Evolutionary conservation across 2,888 invertebrate genomes (phyloP).

Genomic region (Erebia ligea): DNA sequence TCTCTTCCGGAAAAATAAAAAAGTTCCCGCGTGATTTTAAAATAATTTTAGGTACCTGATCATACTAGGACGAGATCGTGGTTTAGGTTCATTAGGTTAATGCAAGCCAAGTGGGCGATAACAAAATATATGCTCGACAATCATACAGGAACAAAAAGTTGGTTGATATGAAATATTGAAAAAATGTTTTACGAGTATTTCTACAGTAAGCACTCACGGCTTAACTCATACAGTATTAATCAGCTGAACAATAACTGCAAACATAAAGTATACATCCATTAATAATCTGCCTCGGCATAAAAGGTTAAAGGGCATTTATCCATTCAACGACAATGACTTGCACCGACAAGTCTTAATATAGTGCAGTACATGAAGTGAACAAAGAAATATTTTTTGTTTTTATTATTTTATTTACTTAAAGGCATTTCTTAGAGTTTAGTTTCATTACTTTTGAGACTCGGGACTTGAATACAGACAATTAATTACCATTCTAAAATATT

Average conservation of each 20-base stretch:
- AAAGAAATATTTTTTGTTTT: neutral
- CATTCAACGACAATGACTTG: slow-evolving; percentile 9
- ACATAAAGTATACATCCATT: slow-evolving; percentile 24
- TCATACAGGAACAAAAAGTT: too few species aligned
- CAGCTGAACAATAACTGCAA: slow-evolving; percentile 13
- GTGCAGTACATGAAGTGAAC: neutral
- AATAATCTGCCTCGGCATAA: slow-evolving; percentile 18
- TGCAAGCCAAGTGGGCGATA: too few species aligned
- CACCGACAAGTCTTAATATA: neutral
- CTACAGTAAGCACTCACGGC: neutral
- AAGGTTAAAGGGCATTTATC: slow-evolving; percentile 19
- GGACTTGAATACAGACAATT: too few species aligned
- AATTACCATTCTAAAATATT: too few species aligned
- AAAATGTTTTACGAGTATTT: neutral
- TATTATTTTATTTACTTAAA: neutral
- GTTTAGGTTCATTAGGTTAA: too few species aligned
- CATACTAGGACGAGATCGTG: too few species aligned
- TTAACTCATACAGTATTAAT: neutral
- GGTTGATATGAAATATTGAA: neutral
- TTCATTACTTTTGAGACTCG: neutral
- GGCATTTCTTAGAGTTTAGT: too few species aligned
- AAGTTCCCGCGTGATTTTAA: too few species aligned
- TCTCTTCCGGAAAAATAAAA: too few species aligned
- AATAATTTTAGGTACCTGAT: too few species aligned
- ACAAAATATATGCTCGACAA: too few species aligned